Evolutionary conservation across 2,113 vertebrate species (phyloP).

Genomic region (Rhabdomys dilectus): DNA sequence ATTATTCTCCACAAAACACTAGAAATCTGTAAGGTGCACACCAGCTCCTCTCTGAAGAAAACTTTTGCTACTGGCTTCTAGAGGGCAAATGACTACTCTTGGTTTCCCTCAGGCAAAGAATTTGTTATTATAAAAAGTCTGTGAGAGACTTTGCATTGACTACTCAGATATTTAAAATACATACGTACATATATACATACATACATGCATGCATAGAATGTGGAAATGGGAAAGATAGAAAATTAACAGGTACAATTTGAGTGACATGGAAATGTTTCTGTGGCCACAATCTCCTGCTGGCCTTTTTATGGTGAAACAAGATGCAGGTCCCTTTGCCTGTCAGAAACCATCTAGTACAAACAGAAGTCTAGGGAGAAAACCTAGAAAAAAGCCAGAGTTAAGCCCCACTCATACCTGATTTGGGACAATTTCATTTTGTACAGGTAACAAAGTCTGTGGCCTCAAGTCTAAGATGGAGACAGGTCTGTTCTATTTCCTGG

Average conservation of each 20-base stretch:
- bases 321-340: background rate
- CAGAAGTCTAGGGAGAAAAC: background rate
- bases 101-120: slow-evolving; percentile 61
- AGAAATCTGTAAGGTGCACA: slow-evolving; percentile 49
- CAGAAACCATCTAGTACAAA: background rate
- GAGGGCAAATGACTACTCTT: background rate
- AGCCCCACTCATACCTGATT: background rate
- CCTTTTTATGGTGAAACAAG: background rate
- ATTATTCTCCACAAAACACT: slow-evolving; percentile 66
- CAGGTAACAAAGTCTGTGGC: background rate
- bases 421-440: background rate
- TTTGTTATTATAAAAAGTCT: slow-evolving; percentile 60
- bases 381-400: slow-evolving; percentile 12
- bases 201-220: background rate
- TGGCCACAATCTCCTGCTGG: background rate
- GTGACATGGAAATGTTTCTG: background rate
- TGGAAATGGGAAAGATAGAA: background rate
- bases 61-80: slow-evolving; percentile 18
- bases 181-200: too few relatives aligned
- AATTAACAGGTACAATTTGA: background rate
- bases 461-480: background rate
- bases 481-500: slow-evolving; percentile 9
- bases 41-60: slow-evolving; percentile 40
- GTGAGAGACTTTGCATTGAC: slow-evolving; percentile 3
- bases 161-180: background rate